Conservation (phyloP, 1,140 invertebrate genomes). For the Ylistrum balloti region DNA sequence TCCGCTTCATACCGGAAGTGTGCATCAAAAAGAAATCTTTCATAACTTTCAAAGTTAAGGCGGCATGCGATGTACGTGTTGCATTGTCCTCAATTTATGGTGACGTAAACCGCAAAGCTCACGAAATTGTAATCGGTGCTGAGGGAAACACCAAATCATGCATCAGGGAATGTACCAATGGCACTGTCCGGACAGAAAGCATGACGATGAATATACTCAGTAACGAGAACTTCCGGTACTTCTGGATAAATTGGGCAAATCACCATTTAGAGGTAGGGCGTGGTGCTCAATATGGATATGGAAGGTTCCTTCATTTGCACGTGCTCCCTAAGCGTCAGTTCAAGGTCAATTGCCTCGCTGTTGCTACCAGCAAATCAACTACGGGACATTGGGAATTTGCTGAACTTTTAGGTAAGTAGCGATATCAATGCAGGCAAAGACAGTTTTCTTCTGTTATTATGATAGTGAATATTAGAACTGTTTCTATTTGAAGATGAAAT, state of each 20-base stretch:
- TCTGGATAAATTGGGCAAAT: conserved; percentile 79
- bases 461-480: no score
- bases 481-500: neutral
- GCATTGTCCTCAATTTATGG: conserved; percentile 79
- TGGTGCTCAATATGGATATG: conserved; percentile 75
- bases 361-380: conserved; percentile 76
- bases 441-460: no score
- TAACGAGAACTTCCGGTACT: conserved; percentile 75
- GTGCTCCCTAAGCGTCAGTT: conserved; percentile 76
- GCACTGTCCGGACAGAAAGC: conserved; percentile 71
- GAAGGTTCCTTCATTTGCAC: conserved; percentile 76
- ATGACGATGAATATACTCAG: conserved; percentile 75
- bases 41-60: conserved; percentile 80
- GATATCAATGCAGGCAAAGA: neutral
- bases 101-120: conserved; percentile 78
- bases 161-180: conserved; percentile 75
- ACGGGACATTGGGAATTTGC: conserved; percentile 81
- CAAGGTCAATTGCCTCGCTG: conserved; percentile 78
- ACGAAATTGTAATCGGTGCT: conserved; percentile 77
- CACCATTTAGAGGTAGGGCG: conserved; percentile 75
- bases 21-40: conserved; percentile 77
- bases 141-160: conserved; percentile 75
- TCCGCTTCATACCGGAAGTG: conserved; percentile 79
- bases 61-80: conserved; percentile 76
- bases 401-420: conserved; percentile 75